Base-by-base conservation (phyloP, 2,113 vertebrate genomes). In the Prunella himalayana region DNA sequence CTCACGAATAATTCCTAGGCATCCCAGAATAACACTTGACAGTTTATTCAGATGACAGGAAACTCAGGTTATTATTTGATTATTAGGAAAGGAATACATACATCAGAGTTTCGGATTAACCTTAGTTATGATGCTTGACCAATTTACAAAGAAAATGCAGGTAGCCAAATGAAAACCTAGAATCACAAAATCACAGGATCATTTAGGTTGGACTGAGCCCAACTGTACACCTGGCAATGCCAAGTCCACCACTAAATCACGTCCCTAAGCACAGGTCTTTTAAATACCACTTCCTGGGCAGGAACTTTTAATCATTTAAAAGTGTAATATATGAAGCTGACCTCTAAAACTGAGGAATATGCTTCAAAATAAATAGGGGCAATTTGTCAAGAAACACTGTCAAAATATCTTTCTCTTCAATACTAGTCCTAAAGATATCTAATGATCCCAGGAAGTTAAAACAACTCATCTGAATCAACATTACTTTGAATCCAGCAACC, bases 241-340 rank as follows among this genome's bases (percentile, higher is more conserved):
- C 60, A 83, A 64, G 14, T 12, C 12, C 5, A 20, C 22, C 16
- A 47, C 15, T 69, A 64, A 53, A 53, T 24, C 20, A 15, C 4
- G 6, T 9, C 24, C 8, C 13, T 24, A 70, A 54, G 31, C 1
- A 7, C 9, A 11, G 2, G 0, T 25, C 4, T 39, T 80, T 80
- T 53, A 80, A 83, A 41, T 42, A 54, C 5, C 3, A 41, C 21
- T 80, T 77, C 8, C 37, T 57, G 16, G 25, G 30, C 20, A 47
- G 28, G 14, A 16, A 23, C 2, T 24, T 79, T 51, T 45, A 33
- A 51, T 13, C 28, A 59, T 13, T 49, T 57, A 10, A 25, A 75
- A 82, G 23, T 13, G 25, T 10, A 33, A 78, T 53, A 87, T 22
- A 8, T 12, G 39, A 73, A 64, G 6, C 5, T 75, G 21, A 75